Conservation (phyloP, 2,113 vertebrate species). For the Todiramphus saurophagus region DNA sequence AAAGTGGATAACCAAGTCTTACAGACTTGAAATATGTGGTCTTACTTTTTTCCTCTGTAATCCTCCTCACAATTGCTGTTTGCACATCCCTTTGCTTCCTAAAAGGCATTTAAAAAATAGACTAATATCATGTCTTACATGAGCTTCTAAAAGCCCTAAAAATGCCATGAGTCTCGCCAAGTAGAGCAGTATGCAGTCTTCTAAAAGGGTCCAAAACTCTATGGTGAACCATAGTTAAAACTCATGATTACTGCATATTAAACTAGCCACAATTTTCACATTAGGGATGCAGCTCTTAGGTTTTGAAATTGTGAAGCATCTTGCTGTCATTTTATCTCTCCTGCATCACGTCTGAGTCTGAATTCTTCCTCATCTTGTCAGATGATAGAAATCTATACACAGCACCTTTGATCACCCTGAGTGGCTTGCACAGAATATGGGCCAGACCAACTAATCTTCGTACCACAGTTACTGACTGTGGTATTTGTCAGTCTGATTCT, state of each 20-base stretch:
- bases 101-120: not conserved
- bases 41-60: not conserved
- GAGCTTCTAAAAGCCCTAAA: not conserved
- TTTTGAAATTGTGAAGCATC: not conserved
- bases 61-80: not conserved
- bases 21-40: not conserved
- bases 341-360: not conserved
- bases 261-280: not conserved
- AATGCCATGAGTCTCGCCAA: not conserved
- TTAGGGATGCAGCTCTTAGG: not conserved
- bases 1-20: not conserved
- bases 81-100: not conserved
- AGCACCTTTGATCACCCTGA: not conserved
- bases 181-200: not conserved
- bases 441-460: not conserved
- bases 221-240: rapidly evolving
- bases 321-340: not conserved
- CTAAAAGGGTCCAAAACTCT: not conserved
- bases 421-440: not conserved
- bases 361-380: not conserved
- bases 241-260: not conserved
- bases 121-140: not conserved
- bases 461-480: rapidly evolving
- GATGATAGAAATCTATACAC: not conserved
- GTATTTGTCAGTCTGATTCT: not conserved